Conservation (phyloP, 1,140 invertebrate species). For the Thaumatotibia leucotreta region DNA sequence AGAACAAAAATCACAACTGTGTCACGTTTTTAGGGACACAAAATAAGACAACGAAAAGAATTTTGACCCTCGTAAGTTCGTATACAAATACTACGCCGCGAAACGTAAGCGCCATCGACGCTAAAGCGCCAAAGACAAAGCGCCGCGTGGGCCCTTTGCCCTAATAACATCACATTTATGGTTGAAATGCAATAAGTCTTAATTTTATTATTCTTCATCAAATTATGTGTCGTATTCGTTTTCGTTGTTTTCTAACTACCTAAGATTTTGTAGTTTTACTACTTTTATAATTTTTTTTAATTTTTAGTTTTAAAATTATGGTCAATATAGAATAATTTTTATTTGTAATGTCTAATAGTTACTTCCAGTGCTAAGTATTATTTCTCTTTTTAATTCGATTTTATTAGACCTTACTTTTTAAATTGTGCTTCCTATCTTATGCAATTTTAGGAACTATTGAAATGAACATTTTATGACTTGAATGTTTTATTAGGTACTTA, state of each 20-base stretch:
- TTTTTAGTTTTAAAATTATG: slow-evolving; percentile 8
- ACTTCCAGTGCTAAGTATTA: neutral
- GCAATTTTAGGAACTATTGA: neutral
- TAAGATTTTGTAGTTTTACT: neutral
- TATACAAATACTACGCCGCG: too few species aligned
- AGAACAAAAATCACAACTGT: too few species aligned
- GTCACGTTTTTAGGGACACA: too few species aligned
- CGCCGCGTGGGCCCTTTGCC: too few species aligned
- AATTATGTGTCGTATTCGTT: neutral
- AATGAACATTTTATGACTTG: neutral
- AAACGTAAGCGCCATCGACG: too few species aligned
- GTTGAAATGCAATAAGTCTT: neutral
- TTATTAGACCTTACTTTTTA: neutral
- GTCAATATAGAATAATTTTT: neutral
- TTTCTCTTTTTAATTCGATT: neutral
- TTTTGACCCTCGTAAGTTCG: too few species aligned
- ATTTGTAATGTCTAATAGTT: neutral
- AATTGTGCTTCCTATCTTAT: neutral
- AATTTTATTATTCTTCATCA: neutral
- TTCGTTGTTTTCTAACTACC: neutral
- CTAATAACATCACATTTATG: too few species aligned
- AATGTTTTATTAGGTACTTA: too few species aligned
- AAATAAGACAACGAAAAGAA: too few species aligned
- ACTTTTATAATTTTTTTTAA: slow-evolving; percentile 5
- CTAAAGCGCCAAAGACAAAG: too few species aligned